Conservation (phyloP, 2,113 vertebrate species). For the Proteles cristata region DNA sequence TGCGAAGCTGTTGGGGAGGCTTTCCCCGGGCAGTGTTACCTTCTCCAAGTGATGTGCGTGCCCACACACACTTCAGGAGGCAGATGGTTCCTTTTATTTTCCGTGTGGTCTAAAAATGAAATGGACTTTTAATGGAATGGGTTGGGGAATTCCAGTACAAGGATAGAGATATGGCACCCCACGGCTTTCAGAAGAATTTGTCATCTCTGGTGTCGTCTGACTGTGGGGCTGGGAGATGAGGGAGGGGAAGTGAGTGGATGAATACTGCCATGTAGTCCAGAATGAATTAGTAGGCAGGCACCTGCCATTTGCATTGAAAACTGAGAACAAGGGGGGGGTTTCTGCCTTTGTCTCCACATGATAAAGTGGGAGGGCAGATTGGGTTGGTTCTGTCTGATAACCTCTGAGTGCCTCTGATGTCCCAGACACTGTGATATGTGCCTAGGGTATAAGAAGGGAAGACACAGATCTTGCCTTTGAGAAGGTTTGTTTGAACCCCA, state of each 20-base stretch:
- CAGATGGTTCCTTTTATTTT: constrained; percentile 28
- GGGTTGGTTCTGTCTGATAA: background rate
- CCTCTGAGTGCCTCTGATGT: background rate
- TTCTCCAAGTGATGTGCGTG: background rate
- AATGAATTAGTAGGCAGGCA: background rate
- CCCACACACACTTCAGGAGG: background rate
- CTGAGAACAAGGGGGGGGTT: background rate
- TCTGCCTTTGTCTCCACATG: background rate
- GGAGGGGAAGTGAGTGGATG: background rate
- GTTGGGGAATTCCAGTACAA: background rate
- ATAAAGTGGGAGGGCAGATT: background rate
- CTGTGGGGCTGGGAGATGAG: background rate
- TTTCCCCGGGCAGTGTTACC: constrained; percentile 11
- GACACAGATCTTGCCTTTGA: background rate
- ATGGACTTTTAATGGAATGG: constrained; percentile 46
- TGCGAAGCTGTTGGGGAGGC: background rate
- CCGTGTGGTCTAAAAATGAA: constrained; percentile 20
- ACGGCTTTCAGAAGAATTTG: background rate
- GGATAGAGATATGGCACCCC: background rate
- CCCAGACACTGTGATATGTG: background rate
- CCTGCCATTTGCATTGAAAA: background rate
- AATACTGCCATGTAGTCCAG: background rate
- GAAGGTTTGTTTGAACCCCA: background rate
- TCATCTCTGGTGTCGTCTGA: background rate
- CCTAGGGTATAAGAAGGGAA: background rate